Evolutionary conservation across 2,113 vertebrate genomes (phyloP).

Genomic region (Oostethus manadensis): DNA sequence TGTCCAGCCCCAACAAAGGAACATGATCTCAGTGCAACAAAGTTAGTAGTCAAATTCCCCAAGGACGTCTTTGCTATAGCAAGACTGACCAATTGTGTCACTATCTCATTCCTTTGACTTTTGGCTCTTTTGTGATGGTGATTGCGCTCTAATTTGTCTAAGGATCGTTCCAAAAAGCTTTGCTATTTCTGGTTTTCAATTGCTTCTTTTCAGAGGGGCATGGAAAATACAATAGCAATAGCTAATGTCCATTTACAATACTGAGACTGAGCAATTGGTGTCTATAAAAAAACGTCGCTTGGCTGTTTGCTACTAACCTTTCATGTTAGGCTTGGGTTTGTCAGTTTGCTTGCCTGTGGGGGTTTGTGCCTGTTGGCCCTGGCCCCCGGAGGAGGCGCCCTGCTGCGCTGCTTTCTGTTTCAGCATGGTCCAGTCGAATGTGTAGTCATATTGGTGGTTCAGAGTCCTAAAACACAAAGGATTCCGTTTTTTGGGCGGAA

Average conservation of each 20-base stretch:
- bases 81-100: constrained; percentile 83
- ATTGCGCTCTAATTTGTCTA: constrained; percentile 79
- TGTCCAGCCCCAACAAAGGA: constrained; percentile 83
- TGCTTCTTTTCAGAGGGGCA: constrained; percentile 37
- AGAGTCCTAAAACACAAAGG: constrained; percentile 79
- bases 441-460: constrained; percentile 99
- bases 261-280: constrained; percentile 70
- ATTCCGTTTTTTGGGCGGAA: neutral
- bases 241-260: constrained; percentile 30
- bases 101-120: constrained; percentile 17
- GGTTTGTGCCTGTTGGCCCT: constrained; percentile 98
- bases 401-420: constrained; percentile 99
- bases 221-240: constrained; percentile 31
- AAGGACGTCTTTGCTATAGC: constrained; percentile 94
- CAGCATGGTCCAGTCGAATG: constrained; percentile 99
- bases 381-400: constrained; percentile 97
- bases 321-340: constrained; percentile 99
- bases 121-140: constrained; percentile 62
- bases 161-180: constrained; percentile 33
- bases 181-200: constrained; percentile 70
- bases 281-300: constrained; percentile 88
- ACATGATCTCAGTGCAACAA: constrained; percentile 82
- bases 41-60: constrained; percentile 99
- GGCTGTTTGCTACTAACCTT: constrained; percentile 99
- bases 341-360: constrained; percentile 99